Evolutionary conservation across 2,797 vertebrate genomes (phyloP).

Genomic region (Danio choprae): DNA sequence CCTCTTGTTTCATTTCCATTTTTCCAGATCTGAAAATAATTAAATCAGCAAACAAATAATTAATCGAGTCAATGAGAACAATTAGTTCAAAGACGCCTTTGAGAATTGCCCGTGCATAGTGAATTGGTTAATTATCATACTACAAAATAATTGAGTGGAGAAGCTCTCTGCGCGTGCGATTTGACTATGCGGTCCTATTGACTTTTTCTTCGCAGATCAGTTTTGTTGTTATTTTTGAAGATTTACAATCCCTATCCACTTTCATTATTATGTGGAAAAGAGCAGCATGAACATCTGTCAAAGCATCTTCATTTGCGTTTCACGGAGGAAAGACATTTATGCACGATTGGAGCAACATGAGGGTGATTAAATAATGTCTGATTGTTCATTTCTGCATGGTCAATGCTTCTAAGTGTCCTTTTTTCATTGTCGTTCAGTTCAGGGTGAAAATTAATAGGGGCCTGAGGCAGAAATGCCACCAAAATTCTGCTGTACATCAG

Average conservation of each 20-base stretch:
- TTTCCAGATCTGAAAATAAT: slow-evolving; percentile 84
- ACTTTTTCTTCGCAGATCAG: background rate
- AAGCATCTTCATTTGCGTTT: background rate
- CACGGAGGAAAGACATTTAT: background rate
- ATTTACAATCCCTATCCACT: background rate
- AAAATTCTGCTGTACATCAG: no score
- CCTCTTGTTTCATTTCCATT: slow-evolving; percentile 63
- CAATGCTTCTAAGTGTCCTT: no score
- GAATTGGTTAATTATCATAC: slow-evolving; percentile 84
- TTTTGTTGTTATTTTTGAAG: background rate
- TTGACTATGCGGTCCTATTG: background rate
- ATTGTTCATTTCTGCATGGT: background rate
- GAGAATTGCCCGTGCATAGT: slow-evolving; percentile 82
- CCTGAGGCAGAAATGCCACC: no score
- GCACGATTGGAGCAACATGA: background rate
- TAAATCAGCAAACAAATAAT: slow-evolving; percentile 88
- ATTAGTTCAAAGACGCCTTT: slow-evolving; percentile 84
- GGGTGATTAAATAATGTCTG: background rate
- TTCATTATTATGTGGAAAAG: background rate
- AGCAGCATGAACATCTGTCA: background rate
- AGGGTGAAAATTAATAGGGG: no score
- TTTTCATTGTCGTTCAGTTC: no score
- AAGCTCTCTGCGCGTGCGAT: slow-evolving; percentile 64
- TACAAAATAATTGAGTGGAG: slow-evolving; percentile 80
- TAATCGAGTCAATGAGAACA: slow-evolving; percentile 87